Evolutionary conservation across 2,797 vertebrate genomes (phyloP), one percentile per base, ranked within the genome.

Genomic region (Trachurus trachurus): DNA sequence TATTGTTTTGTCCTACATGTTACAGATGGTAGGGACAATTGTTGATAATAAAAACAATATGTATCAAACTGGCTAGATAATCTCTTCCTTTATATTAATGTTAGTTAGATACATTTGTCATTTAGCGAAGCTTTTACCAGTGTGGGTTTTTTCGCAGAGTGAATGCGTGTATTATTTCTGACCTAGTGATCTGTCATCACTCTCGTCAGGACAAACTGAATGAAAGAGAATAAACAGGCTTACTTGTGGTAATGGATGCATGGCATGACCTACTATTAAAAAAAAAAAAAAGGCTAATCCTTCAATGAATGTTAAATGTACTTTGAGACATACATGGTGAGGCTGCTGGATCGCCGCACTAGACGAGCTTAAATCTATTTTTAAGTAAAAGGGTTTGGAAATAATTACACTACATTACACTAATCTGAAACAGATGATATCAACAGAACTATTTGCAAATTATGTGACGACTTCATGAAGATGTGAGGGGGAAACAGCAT

Each of bases 371-470:
- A 57, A 76, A 76, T 81, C 77, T 74, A 39, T 70, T 9, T 8
- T 3, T 26, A 21, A 17, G 16, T 62, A 40, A 1, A 1, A 17
- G 0, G 26, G 44, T 64, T 63, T 61, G 40, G 19, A 10, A 68
- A 60, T 62, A 78, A 76, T 76, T 73, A 80, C 60, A 73, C 34
- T 8, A 39, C 47, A 74, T 69, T 59, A 53, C 40, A 71, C 26
- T 71, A 71, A 77, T 78, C 71, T 61, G 22, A 75, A 79, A 53
- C 73, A 67, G 65, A 78, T 37, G 65, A 71, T 10, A 45, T 62
- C 58, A 45, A 62, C 39, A 53, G 26, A 56, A 66, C 34, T 34
- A 66, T 66, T 2, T 29, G 22, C 7, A 56, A 21, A 29, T 16
- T 47, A 67, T 52, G 7, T 39, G 74, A 65, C 29, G 44, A 58